Percentiles rank a stretch among this genome's conserved stretches.
Evolutionary conservation across 2,113 vertebrate genomes (phyloP).

Genomic region (Poicephalus gulielmi): DNA sequence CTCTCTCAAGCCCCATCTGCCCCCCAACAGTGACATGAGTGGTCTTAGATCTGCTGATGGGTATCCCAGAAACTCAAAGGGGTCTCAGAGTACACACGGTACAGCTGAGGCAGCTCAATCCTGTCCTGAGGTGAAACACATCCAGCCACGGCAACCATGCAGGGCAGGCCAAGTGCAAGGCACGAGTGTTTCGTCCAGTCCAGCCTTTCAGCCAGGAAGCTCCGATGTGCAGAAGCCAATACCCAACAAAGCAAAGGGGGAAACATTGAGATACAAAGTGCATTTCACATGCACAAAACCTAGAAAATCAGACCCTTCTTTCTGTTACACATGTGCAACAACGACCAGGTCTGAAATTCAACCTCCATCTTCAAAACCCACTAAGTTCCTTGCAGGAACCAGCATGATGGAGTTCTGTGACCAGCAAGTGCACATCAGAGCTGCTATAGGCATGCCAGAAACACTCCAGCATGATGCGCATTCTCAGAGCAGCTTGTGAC

Average conservation of each 20-base stretch:
- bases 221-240: neutral
- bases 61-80: neutral
- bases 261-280: neutral
- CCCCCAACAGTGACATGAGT: neutral
- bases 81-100: neutral
- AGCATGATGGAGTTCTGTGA: neutral
- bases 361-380: neutral
- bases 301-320: neutral
- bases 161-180: neutral
- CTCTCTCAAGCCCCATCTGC: neutral
- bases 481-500: neutral
- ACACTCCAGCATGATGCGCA: neutral
- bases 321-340: fast-evolving
- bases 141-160: neutral
- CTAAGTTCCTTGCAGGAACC: neutral
- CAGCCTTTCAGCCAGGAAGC: neutral
- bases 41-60: neutral
- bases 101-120: neutral
- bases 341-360: neutral
- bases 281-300: neutral
- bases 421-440: neutral
- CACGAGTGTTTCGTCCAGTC: neutral
- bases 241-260: neutral
- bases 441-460: neutral
- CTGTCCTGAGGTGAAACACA: fast-evolving